Evolutionary conservation across 2,113 vertebrate species (phyloP).

Genomic region (Callipepla californica): DNA sequence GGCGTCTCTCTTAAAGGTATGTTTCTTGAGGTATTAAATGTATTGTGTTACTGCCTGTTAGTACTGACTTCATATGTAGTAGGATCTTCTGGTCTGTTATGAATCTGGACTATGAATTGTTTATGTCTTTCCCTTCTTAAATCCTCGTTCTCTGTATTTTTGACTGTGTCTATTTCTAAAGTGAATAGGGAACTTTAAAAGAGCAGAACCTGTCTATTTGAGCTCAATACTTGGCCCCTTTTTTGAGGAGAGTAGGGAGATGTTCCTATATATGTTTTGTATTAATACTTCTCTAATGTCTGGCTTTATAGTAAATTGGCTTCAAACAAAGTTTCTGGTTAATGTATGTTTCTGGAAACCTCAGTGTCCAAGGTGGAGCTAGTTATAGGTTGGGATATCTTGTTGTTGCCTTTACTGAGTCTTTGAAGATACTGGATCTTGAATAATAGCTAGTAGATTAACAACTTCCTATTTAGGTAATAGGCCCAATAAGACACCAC

Average conservation of each 20-base stretch:
- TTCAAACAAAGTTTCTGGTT: not conserved
- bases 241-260: rapidly evolving
- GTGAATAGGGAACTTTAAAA: not conserved
- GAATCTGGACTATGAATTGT: not conserved
- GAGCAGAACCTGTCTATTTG: rapidly evolving
- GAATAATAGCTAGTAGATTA: not conserved
- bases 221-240: rapidly evolving
- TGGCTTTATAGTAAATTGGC: not conserved
- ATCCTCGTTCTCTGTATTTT: not conserved
- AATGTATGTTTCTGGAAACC: not conserved
- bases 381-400: not conserved
- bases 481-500: not conserved
- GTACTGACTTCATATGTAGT: not conserved
- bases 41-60: not conserved
- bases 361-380: not conserved
- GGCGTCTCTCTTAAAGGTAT: not conserved
- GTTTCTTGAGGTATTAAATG: not conserved
- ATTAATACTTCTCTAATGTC: not conserved
- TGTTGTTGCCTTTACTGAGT: not conserved
- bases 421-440: not conserved
- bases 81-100: not conserved
- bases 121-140: not conserved
- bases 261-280: rapidly evolving
- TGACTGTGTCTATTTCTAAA: not conserved
- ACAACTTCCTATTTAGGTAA: not conserved